These are phyloP conservation scores for Coluber constrictor DNA, from an alignment of 2,797 vertebrate genomes.

Conservation along the genomic window DNA sequence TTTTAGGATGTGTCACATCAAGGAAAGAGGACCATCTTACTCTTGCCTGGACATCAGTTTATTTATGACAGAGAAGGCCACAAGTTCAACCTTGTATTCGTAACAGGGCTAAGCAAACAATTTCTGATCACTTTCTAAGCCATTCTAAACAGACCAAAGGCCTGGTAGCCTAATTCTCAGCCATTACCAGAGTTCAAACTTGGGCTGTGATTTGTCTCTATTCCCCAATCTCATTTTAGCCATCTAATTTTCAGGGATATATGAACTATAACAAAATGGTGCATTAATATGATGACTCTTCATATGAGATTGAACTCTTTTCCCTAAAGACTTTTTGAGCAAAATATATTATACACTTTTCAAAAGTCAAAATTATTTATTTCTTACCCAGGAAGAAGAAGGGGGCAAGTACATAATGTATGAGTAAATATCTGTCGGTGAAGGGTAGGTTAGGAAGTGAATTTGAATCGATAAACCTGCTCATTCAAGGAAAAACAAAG, in stretches of 20 bases:
- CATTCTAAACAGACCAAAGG: constrained; percentile 55
- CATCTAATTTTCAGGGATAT: constrained; percentile 59
- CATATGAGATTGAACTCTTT: constrained; percentile 37
- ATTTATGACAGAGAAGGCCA: constrained; percentile 60
- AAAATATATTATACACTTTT: constrained; percentile 39
- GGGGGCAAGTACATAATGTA: constrained; percentile 22
- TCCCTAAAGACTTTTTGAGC: constrained; percentile 49
- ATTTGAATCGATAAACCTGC: constrained; percentile 29
- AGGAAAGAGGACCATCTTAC: constrained; percentile 62
- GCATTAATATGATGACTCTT: constrained; percentile 28
- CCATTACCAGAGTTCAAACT: constrained; percentile 50
- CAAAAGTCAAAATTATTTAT: constrained; percentile 52
- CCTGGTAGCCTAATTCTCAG: constrained; percentile 56
- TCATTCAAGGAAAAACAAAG: background rate
- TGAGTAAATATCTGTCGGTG: background rate
- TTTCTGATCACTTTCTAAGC: constrained; percentile 57
- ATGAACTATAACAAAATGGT: constrained; percentile 62
- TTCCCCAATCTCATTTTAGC: constrained; percentile 51
- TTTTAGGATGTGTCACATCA: constrained; percentile 62
- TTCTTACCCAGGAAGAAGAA: constrained; percentile 51
- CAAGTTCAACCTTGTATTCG: constrained; percentile 57
- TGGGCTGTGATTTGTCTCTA: constrained; percentile 50
- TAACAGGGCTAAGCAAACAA: constrained; percentile 64
- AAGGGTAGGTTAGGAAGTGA: constrained; percentile 25
- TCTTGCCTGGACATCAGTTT: constrained; percentile 51